Conservation (phyloP, 2,113 vertebrate species). For the Hippocampus barbouri region DNA sequence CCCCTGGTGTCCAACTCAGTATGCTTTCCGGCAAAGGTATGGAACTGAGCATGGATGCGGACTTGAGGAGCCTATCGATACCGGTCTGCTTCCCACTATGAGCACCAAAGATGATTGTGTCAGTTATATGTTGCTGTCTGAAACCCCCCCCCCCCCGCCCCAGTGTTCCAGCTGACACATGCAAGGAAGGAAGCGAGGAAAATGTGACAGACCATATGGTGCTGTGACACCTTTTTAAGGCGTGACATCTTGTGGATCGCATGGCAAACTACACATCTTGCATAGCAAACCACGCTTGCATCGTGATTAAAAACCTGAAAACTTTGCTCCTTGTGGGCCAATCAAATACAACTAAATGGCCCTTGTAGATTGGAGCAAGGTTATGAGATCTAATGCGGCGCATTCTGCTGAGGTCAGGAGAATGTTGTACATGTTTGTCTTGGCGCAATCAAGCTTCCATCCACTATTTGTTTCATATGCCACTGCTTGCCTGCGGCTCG, state of each 20-base stretch:
- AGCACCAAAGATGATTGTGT: constrained; percentile 1
- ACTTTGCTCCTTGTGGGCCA: background rate
- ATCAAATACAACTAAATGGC: constrained; percentile 19
- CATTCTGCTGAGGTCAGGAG: constrained; percentile 47
- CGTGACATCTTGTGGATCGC: constrained; percentile 31
- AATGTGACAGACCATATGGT: constrained; percentile 49
- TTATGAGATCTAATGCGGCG: constrained; percentile 21
- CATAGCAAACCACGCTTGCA: constrained; percentile 12
- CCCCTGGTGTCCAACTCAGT: constrained; percentile 44
- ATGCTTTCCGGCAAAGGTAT: constrained; percentile 22
- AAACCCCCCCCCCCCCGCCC: constrained; percentile 8
- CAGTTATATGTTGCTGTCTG: background rate
- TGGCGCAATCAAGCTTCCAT: constrained; percentile 49
- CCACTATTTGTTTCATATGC: constrained; percentile 56
- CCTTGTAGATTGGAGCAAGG: constrained; percentile 28
- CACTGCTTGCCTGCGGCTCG: constrained; percentile 29
- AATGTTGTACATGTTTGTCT: constrained; percentile 33
- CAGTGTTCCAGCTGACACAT: constrained; percentile 12
- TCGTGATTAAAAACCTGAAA: constrained; percentile 2
- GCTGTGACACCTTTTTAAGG: constrained; percentile 25
- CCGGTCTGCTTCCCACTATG: background rate
- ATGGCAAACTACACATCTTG: constrained; percentile 19
- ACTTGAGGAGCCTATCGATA: constrained; percentile 3
- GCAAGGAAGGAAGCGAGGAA: constrained; percentile 20
- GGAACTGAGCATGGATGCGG: constrained; percentile 34